phyloP scores from a whole-genome alignment of 2,113 vertebrate genomes.

The Charina bottae region DNA sequence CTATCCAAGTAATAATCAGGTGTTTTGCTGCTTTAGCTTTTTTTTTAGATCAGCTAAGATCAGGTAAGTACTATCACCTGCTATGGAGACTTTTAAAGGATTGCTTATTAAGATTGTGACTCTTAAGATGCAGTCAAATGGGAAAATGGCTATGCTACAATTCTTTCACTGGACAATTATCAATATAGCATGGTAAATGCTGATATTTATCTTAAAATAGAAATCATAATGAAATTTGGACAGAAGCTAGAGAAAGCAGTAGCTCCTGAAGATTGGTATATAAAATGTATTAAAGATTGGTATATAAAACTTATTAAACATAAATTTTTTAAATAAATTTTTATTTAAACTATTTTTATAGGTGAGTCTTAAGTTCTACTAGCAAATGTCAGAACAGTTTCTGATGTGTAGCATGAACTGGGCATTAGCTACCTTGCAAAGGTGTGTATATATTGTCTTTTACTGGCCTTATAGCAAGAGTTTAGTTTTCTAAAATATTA shows the following conservation, averaged over 20 bases:
- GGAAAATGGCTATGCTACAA: background rate
- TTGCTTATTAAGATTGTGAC: background rate
- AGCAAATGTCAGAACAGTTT: background rate
- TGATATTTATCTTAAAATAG: background rate
- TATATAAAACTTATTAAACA: background rate
- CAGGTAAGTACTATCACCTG: background rate
- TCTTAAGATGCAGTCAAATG: background rate
- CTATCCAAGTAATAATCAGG: no score
- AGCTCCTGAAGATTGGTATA: background rate
- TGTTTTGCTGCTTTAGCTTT: no score
- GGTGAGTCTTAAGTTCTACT: background rate
- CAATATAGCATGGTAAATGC: background rate
- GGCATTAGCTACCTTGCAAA: background rate
- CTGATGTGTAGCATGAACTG: background rate
- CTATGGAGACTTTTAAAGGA: no score
- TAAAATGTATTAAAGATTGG: background rate
- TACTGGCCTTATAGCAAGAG: background rate
- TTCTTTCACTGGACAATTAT: background rate
- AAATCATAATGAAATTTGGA: background rate
- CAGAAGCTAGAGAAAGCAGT: background rate
- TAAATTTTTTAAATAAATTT: background rate
- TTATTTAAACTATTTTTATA: background rate
- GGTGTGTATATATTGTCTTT: background rate
- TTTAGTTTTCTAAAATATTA: background rate
- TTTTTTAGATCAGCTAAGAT: background rate